A percentile compares a stretch with the other conserved stretches of the same genome.
Evolutionary conservation across 2,888 invertebrate species (phyloP).

Genomic region (Caenorhabditis japonica): DNA sequence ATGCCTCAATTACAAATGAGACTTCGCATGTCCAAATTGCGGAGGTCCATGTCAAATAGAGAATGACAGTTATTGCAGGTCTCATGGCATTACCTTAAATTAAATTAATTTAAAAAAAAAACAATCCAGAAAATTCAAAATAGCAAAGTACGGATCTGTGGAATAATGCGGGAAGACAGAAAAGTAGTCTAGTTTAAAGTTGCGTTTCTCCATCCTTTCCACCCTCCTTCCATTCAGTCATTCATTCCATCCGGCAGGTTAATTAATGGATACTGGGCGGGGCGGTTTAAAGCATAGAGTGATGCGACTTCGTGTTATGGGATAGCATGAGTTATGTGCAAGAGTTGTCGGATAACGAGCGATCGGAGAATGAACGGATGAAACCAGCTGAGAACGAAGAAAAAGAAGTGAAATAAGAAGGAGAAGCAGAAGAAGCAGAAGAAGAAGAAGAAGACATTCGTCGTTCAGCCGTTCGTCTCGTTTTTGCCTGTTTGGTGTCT

Average conservation of each 20-base stretch:
- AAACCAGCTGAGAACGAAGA: conserved; percentile 11
- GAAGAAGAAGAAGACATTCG: conserved; percentile 7
- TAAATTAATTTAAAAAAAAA: no score
- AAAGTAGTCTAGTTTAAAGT: conserved; percentile 29
- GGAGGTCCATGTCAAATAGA: conserved; percentile 2
- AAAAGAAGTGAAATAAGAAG: conserved; percentile 11
- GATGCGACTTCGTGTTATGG: conserved; percentile 24
- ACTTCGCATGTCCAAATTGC: conserved; percentile 22
- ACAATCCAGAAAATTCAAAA: not conserved
- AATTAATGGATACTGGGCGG: conserved; percentile 40
- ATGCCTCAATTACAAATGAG: conserved; percentile 20
- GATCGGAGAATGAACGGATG: not conserved
- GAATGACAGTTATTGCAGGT: not conserved
- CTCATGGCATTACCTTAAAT: conserved; percentile 45
- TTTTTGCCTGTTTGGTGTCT: conserved; percentile 20
- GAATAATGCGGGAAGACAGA: not conserved
- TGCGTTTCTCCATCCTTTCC: no score
- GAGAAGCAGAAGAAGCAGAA: not conserved
- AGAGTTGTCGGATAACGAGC: conserved; percentile 16
- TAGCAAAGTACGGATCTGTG: conserved; percentile 9
- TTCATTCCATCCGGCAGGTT: conserved; percentile 34
- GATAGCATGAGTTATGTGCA: conserved; percentile 18
- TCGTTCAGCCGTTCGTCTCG: conserved; percentile 5
- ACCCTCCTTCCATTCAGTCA: no score
- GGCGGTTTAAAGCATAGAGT: conserved; percentile 9